Conservation (phyloP, 2,888 invertebrate genomes). For the Cabera pusaria region DNA sequence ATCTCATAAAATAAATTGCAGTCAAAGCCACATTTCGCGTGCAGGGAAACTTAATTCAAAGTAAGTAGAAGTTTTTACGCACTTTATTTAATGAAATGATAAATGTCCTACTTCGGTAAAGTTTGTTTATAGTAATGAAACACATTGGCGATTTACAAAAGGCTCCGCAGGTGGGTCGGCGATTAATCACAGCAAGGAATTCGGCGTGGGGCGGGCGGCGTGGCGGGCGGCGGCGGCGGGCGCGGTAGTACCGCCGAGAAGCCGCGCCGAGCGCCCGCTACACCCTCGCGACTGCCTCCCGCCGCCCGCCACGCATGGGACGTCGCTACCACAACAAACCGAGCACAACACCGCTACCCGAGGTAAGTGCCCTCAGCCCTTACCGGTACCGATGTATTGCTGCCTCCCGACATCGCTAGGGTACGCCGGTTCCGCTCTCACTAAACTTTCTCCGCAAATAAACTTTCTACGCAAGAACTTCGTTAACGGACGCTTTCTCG, state of each 20-base stretch:
- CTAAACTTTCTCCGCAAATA: constrained; percentile 22
- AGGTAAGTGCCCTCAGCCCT: constrained; percentile 27
- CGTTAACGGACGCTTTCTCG: constrained; percentile 10
- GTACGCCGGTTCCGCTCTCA: constrained; percentile 4
- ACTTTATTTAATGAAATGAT: constrained; percentile 1
- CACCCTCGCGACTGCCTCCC: constrained; percentile 29
- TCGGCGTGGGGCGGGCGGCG: constrained; percentile 45
- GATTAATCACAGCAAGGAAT: constrained; percentile 76
- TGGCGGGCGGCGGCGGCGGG: constrained; percentile 48
- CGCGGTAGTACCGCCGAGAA: constrained; percentile 75
- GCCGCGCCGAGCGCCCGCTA: constrained; percentile 63
- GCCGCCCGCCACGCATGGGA: constrained; percentile 29
- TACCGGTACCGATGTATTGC: constrained; percentile 15
- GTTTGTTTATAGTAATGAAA: constrained; percentile 56
- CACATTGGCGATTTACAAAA: constrained; percentile 64
- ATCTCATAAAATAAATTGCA: too few species aligned
- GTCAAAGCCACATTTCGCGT: too few species aligned
- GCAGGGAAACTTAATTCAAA: too few species aligned
- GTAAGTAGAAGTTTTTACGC: too few species aligned
- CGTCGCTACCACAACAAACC: constrained; percentile 34
- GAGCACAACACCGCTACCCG: constrained; percentile 19
- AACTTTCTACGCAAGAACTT: constrained; percentile 24
- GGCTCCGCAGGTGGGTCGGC: constrained; percentile 79
- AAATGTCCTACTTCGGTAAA: constrained; percentile 17
- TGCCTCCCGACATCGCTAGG: constrained; percentile 1